Percentiles rank a stretch among this genome's conserved stretches.
Evolutionary conservation across 2,113 vertebrate genomes (phyloP).

Genomic region (Callopanchax toddi): DNA sequence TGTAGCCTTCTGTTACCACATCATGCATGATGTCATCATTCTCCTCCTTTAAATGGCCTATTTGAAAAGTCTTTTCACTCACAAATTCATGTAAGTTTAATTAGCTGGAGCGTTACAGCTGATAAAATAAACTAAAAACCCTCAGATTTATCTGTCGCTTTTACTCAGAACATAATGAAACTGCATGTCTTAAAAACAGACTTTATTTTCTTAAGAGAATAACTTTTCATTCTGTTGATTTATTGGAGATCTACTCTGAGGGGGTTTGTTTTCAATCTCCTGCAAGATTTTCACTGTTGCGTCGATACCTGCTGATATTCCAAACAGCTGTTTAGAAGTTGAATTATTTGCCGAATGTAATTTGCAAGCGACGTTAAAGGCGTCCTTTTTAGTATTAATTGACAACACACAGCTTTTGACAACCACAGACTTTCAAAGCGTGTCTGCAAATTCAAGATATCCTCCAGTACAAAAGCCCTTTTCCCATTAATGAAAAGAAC

Average conservation of each 20-base stretch:
- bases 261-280: conserved; percentile 28
- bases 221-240: conserved; percentile 10
- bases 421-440: conserved; percentile 56
- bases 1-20: conserved; percentile 4
- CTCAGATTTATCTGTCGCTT: conserved; percentile 19
- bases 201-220: conserved; percentile 7
- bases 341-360: conserved; percentile 39
- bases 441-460: conserved; percentile 73
- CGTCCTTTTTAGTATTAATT: conserved; percentile 42
- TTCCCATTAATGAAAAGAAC: conserved; percentile 73
- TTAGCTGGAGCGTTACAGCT: not conserved
- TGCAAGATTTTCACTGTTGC: conserved; percentile 16
- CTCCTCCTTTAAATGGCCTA: not conserved
- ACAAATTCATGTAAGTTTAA: not conserved
- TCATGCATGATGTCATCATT: not conserved
- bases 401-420: conserved; percentile 48
- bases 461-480: conserved; percentile 66
- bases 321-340: conserved; percentile 43
- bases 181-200: not conserved
- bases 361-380: conserved; percentile 42
- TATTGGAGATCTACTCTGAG: conserved; percentile 25
- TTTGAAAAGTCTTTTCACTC: conserved; percentile 6
- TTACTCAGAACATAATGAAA: not conserved
- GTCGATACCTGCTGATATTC: conserved; percentile 38
- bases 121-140: not conserved